A percentile compares a stretch with the other conserved stretches of the same genome.
phyloP scores from a whole-genome alignment of 2,113 vertebrate species.

The Rhadina sibilatrix region DNA sequence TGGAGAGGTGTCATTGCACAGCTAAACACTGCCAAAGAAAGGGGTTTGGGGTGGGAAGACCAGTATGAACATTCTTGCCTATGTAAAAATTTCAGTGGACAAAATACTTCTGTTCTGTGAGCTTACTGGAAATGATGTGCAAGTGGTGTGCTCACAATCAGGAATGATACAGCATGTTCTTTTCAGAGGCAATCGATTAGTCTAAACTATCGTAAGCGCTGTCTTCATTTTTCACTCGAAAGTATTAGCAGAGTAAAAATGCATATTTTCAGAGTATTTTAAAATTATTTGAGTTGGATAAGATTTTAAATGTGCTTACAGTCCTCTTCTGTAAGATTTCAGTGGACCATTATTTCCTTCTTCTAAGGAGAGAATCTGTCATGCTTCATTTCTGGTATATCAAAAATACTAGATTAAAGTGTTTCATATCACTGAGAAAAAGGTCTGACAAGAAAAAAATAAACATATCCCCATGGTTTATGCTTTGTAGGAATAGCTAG shows the following conservation, averaged over 20 bases:
- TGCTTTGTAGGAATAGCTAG: neutral
- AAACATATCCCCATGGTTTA: neutral
- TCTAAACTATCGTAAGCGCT: accelerated
- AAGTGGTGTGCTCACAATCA: neutral
- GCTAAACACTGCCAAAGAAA: neutral
- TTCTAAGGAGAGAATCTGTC: neutral
- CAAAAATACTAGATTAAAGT: neutral
- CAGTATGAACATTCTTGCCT: neutral
- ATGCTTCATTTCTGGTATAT: neutral
- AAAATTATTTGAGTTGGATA: neutral
- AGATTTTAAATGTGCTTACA: neutral
- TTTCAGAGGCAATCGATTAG: neutral
- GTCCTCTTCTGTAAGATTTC: neutral
- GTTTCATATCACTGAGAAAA: neutral
- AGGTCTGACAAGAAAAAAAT: neutral
- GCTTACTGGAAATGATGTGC: neutral
- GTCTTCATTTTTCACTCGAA: neutral
- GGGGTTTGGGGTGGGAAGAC: neutral
- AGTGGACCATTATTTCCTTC: neutral
- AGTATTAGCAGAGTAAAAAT: neutral
- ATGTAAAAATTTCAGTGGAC: neutral
- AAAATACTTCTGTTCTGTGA: neutral
- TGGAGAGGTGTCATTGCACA: neutral
- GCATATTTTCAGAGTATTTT: neutral
- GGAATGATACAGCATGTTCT: neutral